Evolutionary conservation across 1,140 invertebrate species (phyloP).

Genomic region (Battus philenor): DNA sequence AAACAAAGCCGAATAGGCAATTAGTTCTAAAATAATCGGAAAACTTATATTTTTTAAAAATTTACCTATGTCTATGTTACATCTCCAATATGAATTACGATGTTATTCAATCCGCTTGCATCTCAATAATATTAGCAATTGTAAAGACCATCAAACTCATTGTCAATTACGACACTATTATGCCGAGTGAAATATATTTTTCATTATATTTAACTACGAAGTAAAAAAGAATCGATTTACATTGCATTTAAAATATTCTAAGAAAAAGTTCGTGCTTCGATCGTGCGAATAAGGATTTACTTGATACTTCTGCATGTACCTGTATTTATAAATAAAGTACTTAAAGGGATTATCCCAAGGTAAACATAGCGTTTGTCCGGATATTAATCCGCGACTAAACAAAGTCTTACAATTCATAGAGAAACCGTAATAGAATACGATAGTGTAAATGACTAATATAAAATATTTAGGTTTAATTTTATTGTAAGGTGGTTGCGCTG

Average conservation of each 20-base stretch:
- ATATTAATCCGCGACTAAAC: too few species aligned
- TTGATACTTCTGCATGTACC: background rate
- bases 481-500: too few species aligned
- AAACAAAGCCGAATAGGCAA: too few species aligned
- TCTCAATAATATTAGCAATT: background rate
- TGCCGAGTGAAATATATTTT: background rate
- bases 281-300: background rate
- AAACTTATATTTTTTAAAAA: too few species aligned
- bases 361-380: background rate
- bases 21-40: too few species aligned
- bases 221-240: background rate
- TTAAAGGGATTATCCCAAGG: background rate
- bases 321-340: background rate
- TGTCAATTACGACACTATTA: background rate
- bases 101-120: background rate
- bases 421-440: too few species aligned
- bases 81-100: too few species aligned
- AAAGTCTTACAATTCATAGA: too few species aligned
- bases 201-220: background rate
- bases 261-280: background rate
- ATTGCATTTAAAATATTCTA: background rate
- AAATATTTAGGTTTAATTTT: too few species aligned
- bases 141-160: background rate
- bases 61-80: too few species aligned
- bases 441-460: too few species aligned